Evolutionary conservation across 2,113 vertebrate genomes (phyloP).

Genomic region (Pipra filicauda): DNA sequence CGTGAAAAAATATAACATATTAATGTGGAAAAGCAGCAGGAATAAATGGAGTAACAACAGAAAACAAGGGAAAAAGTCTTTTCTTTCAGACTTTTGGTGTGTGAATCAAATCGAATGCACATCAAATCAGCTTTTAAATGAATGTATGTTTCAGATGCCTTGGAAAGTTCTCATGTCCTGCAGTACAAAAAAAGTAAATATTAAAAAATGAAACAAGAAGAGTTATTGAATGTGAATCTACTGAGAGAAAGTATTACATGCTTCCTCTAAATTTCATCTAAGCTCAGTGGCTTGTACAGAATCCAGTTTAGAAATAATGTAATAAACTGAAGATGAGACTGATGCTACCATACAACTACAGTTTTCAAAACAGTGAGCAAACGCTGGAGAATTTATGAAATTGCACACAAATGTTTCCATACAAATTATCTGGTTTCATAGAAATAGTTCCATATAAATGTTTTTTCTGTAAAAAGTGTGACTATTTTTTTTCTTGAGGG

Average conservation of each 20-base stretch:
- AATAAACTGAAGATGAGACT: background rate
- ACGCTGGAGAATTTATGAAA: background rate
- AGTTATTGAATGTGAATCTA: background rate
- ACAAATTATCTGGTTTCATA: background rate
- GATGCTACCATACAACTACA: background rate
- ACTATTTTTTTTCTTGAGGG: background rate
- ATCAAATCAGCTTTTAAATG: background rate
- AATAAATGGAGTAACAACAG: background rate
- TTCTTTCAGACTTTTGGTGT: background rate
- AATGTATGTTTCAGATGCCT: background rate
- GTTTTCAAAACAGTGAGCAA: background rate
- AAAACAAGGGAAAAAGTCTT: background rate
- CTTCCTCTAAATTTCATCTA: conserved; percentile 17
- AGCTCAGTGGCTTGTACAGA: background rate
- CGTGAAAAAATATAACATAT: background rate
- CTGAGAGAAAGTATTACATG: background rate
- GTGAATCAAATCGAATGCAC: background rate
- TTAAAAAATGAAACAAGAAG: background rate
- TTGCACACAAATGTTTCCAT: background rate
- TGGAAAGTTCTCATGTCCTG: background rate
- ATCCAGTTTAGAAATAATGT: conserved; percentile 5
- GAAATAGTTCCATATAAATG: background rate
- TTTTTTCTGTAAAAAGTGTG: background rate
- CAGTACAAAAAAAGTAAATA: background rate
- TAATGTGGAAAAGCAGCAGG: background rate